Evolutionary conservation across 2,797 vertebrate species (phyloP).

Genomic region (Hippocampus kuda): DNA sequence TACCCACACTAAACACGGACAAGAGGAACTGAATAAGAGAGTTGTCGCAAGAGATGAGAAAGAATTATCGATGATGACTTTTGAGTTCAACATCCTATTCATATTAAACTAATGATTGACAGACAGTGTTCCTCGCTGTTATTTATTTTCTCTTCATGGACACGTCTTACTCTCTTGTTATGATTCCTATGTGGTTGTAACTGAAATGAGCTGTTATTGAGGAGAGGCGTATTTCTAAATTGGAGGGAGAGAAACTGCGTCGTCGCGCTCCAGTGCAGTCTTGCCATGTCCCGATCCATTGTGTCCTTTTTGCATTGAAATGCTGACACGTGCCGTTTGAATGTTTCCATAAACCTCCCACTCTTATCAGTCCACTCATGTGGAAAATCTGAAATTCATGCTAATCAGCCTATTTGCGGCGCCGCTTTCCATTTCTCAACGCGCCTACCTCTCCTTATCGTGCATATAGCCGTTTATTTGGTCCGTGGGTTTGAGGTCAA

Average conservation of each 20-base stretch:
- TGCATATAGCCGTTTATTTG: slow-evolving; percentile 17
- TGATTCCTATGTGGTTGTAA: too few relatives aligned
- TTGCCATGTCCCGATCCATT: slow-evolving; percentile 1
- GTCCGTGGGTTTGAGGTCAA: slow-evolving; percentile 39
- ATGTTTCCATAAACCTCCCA: slow-evolving; percentile 20
- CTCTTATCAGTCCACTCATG: slow-evolving; percentile 10
- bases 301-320: slow-evolving; percentile 10
- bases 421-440: background rate
- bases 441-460: slow-evolving; percentile 4
- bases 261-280: too few relatives aligned
- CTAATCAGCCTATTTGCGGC: slow-evolving; percentile 12
- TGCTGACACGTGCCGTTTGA: slow-evolving; percentile 12
- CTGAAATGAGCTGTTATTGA: background rate
- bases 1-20: too few relatives aligned
- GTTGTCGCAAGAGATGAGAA: too few relatives aligned
- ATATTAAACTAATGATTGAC: too few relatives aligned
- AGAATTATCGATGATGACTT: too few relatives aligned
- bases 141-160: too few relatives aligned
- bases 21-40: too few relatives aligned
- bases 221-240: background rate
- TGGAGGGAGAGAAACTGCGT: too few relatives aligned
- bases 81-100: too few relatives aligned
- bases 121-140: too few relatives aligned
- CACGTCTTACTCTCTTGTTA: too few relatives aligned
- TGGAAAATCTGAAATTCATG: slow-evolving; percentile 18